Base-by-base conservation (phyloP, 2,797 vertebrate genomes). In the Allobates femoralis region DNA sequence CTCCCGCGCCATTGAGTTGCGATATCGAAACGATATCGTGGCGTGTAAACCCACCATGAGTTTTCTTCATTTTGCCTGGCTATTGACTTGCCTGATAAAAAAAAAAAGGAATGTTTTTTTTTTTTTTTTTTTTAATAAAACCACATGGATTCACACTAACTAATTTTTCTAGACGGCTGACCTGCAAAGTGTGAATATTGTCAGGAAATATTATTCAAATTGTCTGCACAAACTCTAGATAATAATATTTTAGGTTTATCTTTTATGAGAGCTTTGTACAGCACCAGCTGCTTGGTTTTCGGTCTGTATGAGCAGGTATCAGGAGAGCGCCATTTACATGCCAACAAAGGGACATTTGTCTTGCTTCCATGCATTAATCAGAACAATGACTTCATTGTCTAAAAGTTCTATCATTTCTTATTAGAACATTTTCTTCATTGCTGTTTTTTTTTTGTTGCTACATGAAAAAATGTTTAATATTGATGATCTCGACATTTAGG, bases 341-440 rank as follows among this genome's bases (percentile, higher is more conserved):
- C 41, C 41, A 64, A 75, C 85, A 81, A 81, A 75, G 53, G 51
- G 41, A 58, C 30, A 19, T 55, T 67, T 79, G 66, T 79, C n/a
- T 30, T n/a, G 28, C 26, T 69, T 62, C 15, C 28, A 7, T 75
- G 41, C 56, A 75, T 28, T 53, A 74, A 28, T 12, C 5, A 66
- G 46, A 28, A 81, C 78, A 86, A 86, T 75, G 56, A 55, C 55
- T 51, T 32, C 58, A 34, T 5, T 81, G 55, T 86, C 64, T 8
- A 14, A 12, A 50, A 51, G 37, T 62, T 50, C 76, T 81, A 69
- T 37, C 18, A 16, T 81, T 62, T 66, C 12, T 60, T 51, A 71
- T 79, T 34, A 53, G n/a, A 62, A 8, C 2, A 15, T 67, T 64
- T 46, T 46, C n/a, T n/a, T n/a, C n/a, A n/a, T 71, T 79, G 4